Conservation (phyloP, 2,113 vertebrate genomes). For the Psettodes erumei region DNA sequence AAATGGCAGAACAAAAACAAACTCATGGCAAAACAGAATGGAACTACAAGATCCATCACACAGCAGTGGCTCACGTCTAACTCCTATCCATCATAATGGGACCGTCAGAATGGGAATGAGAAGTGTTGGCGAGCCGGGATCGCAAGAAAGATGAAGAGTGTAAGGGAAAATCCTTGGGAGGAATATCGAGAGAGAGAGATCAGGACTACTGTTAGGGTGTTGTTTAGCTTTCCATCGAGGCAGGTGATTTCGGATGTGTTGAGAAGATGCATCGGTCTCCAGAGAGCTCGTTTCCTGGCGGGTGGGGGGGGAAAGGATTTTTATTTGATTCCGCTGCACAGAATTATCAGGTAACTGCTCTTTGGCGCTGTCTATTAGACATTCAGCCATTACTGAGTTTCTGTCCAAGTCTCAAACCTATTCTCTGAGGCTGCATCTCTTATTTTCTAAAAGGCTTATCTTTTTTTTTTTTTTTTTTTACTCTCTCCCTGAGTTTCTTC, state of each 20-base stretch:
- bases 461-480: constrained; percentile 18
- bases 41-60: not conserved
- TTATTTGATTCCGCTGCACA: constrained; percentile 57
- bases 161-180: not conserved
- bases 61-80: not conserved
- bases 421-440: constrained; percentile 22
- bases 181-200: not conserved
- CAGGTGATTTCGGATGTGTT: constrained; percentile 27
- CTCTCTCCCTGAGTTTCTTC: constrained; percentile 13
- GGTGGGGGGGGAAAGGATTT: too few relatives aligned
- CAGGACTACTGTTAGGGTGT: not conserved
- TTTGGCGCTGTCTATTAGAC: constrained; percentile 57
- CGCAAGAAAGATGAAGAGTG: not conserved
- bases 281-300: constrained; percentile 58
- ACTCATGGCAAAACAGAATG: too few relatives aligned
- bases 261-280: constrained; percentile 30
- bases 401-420: not conserved
- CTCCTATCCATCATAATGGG: not conserved
- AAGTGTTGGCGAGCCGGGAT: not conserved
- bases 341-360: constrained; percentile 43
- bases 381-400: constrained; percentile 4
- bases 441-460: constrained; percentile 36
- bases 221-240: constrained; percentile 14
- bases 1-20: not conserved
- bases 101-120: not conserved